Conservation (phyloP, 2,797 vertebrate species). For the Cichlasoma orientale region DNA sequence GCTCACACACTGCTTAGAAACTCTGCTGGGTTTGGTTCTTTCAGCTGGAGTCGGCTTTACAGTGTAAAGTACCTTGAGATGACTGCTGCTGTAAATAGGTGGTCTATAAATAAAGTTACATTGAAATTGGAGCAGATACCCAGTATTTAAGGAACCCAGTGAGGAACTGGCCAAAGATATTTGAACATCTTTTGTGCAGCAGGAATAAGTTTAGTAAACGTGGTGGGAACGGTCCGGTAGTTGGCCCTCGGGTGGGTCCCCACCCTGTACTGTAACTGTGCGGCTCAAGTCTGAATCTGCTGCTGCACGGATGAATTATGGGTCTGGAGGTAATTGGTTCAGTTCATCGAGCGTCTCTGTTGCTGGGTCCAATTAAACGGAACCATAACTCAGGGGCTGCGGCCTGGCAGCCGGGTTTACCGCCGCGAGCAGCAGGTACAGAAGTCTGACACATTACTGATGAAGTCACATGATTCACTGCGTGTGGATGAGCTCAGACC, state of each 20-base stretch:
- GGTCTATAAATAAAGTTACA: not conserved
- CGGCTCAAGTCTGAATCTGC: not conserved
- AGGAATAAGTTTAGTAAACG: rapidly evolving
- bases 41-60: not conserved
- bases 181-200: rapidly evolving
- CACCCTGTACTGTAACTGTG: not conserved
- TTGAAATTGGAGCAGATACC: not conserved
- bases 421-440: slow-evolving; percentile 45
- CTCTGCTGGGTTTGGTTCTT: not conserved
- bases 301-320: slow-evolving; percentile 42
- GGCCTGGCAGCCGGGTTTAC: slow-evolving; percentile 42
- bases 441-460: not conserved
- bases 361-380: slow-evolving; percentile 45
- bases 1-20: not conserved
- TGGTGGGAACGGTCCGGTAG: not conserved
- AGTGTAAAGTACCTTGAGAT: not conserved
- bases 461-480: slow-evolving; percentile 47
- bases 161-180: not conserved
- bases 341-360: slow-evolving; percentile 20
- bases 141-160: not conserved
- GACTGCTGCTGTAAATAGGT: not conserved
- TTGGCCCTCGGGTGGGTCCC: not conserved
- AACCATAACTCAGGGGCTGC: slow-evolving; percentile 47
- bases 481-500: slow-evolving; percentile 3
- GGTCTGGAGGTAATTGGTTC: slow-evolving; percentile 35